Evolutionary conservation across 30 jellyfish, hydroid and myxozoan species (phyloP).

Genomic region (Hydractinia symbiolongicarpus): DNA sequence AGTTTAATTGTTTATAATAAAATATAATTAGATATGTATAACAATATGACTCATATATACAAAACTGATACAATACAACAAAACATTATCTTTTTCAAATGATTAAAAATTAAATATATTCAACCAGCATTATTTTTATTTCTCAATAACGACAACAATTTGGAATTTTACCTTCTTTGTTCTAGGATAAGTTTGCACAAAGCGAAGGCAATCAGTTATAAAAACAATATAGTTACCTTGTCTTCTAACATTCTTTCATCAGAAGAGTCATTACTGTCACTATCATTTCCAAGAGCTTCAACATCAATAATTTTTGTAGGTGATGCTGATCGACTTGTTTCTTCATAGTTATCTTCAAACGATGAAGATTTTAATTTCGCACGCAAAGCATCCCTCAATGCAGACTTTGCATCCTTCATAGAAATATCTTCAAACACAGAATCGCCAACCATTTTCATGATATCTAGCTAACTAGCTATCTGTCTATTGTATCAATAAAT

Average conservation of each 20-base stretch:
- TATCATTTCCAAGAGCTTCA: conserved; percentile 30
- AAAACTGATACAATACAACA: too few species aligned
- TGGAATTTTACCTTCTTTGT: too few species aligned
- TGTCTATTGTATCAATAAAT: neutral
- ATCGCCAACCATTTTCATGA: conserved; percentile 10
- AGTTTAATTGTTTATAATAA: too few species aligned
- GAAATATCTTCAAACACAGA: conserved; percentile 2
- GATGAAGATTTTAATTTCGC: conserved; percentile 14
- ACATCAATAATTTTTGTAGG: conserved; percentile 23
- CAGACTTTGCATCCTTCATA: conserved; percentile 23
- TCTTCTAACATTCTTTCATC: conserved; percentile 23
- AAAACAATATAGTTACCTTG: neutral
- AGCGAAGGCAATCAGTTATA: too few species aligned
- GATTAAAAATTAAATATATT: too few species aligned
- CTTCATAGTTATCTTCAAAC: neutral
- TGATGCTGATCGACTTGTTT: neutral
- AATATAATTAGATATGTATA: too few species aligned
- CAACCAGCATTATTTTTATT: too few species aligned
- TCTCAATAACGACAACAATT: too few species aligned
- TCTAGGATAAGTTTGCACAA: too few species aligned
- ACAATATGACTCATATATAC: too few species aligned
- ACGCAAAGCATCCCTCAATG: conserved; percentile 25
- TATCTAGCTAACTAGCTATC: conserved; percentile 32
- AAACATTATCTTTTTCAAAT: too few species aligned
- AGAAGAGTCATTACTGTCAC: conserved; percentile 25